Base-by-base conservation (phyloP, 2,797 vertebrate species). In the Ciconia nigra region DNA sequence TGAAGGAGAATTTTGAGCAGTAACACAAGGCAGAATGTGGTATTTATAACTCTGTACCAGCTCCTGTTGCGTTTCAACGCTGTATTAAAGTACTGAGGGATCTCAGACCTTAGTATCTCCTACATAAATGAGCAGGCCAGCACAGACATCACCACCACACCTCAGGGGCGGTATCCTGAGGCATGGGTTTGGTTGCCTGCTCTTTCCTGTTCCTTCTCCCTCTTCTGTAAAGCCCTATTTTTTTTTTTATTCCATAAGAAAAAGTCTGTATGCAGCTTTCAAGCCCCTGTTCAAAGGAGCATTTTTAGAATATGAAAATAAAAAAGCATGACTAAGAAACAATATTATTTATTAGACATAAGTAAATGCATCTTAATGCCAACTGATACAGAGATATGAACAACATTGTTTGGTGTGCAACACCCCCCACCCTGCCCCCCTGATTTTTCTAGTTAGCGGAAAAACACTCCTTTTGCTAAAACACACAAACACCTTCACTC, bases 391-490 rank as follows among this genome's bases (percentile, higher is more conserved):
- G 47, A 79, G 26, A 59, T 26, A 42, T 2, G 16, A 91, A 59
- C 4, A 91, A 62, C 5, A 29, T 7, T 17, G 4, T 26, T 47
- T 51, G 13, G 13, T 35, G n/a, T 49, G 78, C 19, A 80, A 57
- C 19, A 88, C 5, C 7, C 1, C 1, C 8, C 3, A 8, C 1
- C 1, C 4, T 39, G 37, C 4, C 2, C 8, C 3, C 3, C 3
- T 0, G 2, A 0, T n/a, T 66, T 55, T 89, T 58, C 67, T 37
- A 59, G 25, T 11, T 81, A 62, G 59, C 18, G 73, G 21, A 39
- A 65, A 87, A 80, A 42, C 29, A 44, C 13, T 47, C 35, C 31
- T 73, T 79, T 71, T 55, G 25, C n/a, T 80, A n/a, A 44, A 74
- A 76, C 22, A 74, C 47, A 70, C 8, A 47, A 83, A 42, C 15